Conservation (phyloP, 2,113 vertebrate genomes). For the Pachycephala philippinensis region DNA sequence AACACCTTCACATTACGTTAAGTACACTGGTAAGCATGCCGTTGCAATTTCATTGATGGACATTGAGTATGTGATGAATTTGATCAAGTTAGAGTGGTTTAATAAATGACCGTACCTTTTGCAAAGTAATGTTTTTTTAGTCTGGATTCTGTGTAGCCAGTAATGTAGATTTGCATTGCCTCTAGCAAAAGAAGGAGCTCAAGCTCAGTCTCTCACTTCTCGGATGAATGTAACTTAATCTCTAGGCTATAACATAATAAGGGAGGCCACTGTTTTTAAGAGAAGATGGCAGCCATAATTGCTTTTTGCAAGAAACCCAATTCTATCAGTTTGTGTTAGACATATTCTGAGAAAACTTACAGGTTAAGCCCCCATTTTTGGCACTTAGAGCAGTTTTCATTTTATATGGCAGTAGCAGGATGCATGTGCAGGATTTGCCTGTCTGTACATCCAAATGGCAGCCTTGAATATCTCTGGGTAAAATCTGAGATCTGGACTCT, state of each 20-base stretch:
- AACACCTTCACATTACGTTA: constrained; percentile 24
- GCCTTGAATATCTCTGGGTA: neutral
- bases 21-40: neutral
- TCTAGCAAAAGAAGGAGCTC: constrained; percentile 16
- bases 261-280: neutral
- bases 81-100: constrained; percentile 1
- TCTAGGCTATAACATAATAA: neutral
- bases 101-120: constrained; percentile 14
- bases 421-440: neutral
- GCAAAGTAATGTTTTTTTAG: neutral
- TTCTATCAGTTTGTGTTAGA: constrained; percentile 2
- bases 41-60: constrained; percentile 25
- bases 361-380: neutral
- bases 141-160: neutral
- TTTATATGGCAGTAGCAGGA: neutral
- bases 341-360: neutral
- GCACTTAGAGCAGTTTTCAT: neutral
- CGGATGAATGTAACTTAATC: neutral
- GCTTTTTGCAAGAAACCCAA: neutral
- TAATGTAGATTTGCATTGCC: constrained; percentile 33
- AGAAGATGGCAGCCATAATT: neutral
- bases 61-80: neutral
- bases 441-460: neutral
- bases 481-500: neutral
- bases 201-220: constrained; percentile 8